A percentile compares a stretch with the other conserved stretches of the same genome.
phyloP scores from a whole-genome alignment of 2,888 invertebrate species.

The Ariolimax columbianus region DNA sequence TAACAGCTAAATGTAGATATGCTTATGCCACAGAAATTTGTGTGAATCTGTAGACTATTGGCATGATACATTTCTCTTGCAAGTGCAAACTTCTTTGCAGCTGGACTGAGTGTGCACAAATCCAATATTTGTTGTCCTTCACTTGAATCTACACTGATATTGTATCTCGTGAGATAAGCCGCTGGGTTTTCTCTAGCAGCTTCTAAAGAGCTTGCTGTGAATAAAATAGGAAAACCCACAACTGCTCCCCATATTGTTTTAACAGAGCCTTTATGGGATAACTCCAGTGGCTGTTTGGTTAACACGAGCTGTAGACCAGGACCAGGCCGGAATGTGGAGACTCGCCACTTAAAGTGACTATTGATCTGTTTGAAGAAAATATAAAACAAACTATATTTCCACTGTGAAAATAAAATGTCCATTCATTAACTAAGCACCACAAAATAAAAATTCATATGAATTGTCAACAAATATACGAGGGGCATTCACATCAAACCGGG shows the following conservation, averaged over 20 bases:
- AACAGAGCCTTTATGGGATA: neutral
- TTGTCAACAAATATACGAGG: too few relatives aligned
- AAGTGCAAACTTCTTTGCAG: conserved; percentile 41
- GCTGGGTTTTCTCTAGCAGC: neutral
- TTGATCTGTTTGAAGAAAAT: conserved; percentile 29
- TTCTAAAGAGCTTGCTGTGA: conserved; percentile 12
- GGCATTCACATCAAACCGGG: too few relatives aligned
- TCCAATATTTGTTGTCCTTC: conserved; percentile 4
- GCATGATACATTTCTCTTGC: conserved; percentile 35
- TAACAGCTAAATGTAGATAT: neutral
- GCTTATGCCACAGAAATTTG: neutral
- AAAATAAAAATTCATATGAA: too few relatives aligned
- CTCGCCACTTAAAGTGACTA: conserved; percentile 8
- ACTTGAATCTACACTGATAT: neutral
- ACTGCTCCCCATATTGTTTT: conserved; percentile 22
- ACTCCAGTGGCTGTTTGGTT: neutral
- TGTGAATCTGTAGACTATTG: neutral
- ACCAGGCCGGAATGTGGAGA: too few relatives aligned
- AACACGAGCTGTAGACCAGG: neutral
- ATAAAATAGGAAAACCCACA: conserved; percentile 14
- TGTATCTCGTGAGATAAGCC: neutral
- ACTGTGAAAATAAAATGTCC: too few relatives aligned
- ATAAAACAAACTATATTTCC: too few relatives aligned
- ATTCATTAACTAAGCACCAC: too few relatives aligned
- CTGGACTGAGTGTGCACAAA: conserved; percentile 14